Evolutionary conservation across 2,797 vertebrate species (phyloP).

Genomic region (Smutsia temminckii): DNA sequence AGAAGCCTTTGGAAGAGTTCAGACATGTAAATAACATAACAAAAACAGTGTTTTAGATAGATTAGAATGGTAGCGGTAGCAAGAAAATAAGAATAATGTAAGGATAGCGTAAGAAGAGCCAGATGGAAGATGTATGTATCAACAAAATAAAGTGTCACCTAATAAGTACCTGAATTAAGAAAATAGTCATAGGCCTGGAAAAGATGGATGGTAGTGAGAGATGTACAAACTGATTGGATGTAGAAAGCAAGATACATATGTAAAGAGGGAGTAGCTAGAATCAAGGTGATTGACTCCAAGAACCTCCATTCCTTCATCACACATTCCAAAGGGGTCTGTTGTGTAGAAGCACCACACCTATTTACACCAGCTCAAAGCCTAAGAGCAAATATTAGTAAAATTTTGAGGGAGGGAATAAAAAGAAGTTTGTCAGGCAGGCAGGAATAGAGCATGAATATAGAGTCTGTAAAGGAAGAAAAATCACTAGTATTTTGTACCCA

Average conservation of each 20-base stretch:
- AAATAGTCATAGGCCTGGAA: not conserved
- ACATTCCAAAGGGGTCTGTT: not conserved
- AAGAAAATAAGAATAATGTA: not conserved
- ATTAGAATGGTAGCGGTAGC: not conserved
- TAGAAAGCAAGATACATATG: not conserved
- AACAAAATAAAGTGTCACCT: not conserved
- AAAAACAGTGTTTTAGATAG: not conserved
- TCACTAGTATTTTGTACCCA: not conserved
- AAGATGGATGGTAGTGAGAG: not conserved
- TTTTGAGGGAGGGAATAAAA: not conserved
- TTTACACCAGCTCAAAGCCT: not conserved
- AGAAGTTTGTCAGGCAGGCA: not conserved
- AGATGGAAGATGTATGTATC: not conserved
- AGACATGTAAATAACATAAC: not conserved
- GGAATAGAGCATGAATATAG: not conserved
- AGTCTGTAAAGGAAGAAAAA: not conserved
- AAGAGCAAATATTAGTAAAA: not conserved
- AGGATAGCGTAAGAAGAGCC: not conserved
- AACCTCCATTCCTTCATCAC: not conserved
- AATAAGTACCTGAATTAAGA: not conserved
- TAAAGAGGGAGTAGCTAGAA: not conserved
- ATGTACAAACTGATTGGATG: not conserved
- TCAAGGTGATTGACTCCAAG: not conserved
- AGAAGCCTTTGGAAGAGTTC: not conserved
- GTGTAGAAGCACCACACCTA: not conserved